A percentile compares a stretch with the other conserved stretches of the same genome.
Conservation (phyloP, 2,797 vertebrate genomes). For the Poeciliopsis infans region DNA sequence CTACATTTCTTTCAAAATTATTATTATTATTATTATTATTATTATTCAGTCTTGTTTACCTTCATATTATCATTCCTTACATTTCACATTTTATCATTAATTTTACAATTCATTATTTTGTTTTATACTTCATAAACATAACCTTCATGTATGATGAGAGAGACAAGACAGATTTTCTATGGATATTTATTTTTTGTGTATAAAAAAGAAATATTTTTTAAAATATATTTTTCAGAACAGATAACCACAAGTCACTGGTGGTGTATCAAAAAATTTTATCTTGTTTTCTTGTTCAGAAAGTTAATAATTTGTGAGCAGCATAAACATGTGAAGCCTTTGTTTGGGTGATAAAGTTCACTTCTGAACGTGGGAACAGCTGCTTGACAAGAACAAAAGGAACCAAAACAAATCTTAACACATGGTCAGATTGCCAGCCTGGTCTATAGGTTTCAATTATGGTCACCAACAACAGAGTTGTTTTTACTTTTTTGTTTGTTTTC, state of each 20-base stretch:
- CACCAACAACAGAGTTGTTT: not conserved
- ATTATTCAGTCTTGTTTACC: not conserved
- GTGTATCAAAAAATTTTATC: not conserved
- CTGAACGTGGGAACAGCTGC: conserved; percentile 1
- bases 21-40: not conserved
- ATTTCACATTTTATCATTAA: not conserved
- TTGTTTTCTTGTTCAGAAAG: not conserved
- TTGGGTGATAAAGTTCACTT: not conserved
- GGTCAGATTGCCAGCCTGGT: not conserved
- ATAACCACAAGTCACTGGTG: not conserved
- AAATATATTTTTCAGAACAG: not conserved
- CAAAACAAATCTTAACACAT: conserved; percentile 5
- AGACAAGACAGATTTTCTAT: not conserved
- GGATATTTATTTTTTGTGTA: not conserved
- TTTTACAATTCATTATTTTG: not conserved
- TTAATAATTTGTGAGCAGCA: not conserved
- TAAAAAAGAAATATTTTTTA: not conserved
- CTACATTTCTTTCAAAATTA: not conserved
- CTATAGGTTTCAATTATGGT: conserved; percentile 1
- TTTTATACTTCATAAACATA: not conserved
- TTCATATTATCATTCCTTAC: not conserved
- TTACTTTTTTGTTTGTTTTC: not conserved
- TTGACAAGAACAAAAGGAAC: not conserved
- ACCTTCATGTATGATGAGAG: not conserved
- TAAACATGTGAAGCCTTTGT: conserved; percentile 2